A percentile compares a stretch with the other conserved stretches of the same genome.
These are phyloP conservation scores for Peromyscus aztecus DNA, from an alignment of 2,797 vertebrate genomes.

Conservation along the genomic window DNA sequence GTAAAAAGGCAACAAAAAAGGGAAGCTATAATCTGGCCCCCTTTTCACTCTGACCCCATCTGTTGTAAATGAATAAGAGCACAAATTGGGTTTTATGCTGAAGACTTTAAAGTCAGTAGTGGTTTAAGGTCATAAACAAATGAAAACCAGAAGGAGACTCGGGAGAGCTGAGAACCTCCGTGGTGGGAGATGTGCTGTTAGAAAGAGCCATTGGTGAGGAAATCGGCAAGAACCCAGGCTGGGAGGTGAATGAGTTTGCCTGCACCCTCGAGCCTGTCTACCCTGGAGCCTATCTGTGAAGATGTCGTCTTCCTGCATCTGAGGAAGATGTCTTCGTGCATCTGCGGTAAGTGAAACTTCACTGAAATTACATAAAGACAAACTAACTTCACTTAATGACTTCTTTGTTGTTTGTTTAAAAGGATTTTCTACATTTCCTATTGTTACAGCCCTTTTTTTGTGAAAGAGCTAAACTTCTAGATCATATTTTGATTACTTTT, in stretches of 20 bases:
- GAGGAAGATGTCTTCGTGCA: not conserved
- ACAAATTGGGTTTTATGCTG: slow-evolving; percentile 83
- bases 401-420: not conserved
- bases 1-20: slow-evolving; percentile 71
- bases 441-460: not conserved
- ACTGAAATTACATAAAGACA: not conserved
- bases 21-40: slow-evolving; percentile 67
- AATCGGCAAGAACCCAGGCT: not conserved
- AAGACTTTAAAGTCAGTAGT: slow-evolving; percentile 78
- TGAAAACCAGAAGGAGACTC: slow-evolving; percentile 78
- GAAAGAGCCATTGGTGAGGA: not conserved
- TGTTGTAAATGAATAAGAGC: slow-evolving; percentile 82
- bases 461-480: not conserved
- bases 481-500: not conserved
- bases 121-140: slow-evolving; percentile 79
- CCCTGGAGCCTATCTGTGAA: not conserved
- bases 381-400: not conserved
- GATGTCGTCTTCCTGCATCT: not conserved
- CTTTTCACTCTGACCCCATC: slow-evolving; percentile 73
- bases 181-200: slow-evolving; percentile 39
- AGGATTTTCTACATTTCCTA: not conserved
- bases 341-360: not conserved
- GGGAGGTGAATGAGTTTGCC: not conserved
- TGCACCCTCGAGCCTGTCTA: not conserved
- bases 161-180: slow-evolving; percentile 1